Percentiles rank a stretch among this genome's conserved stretches.
These are phyloP conservation scores for Argyra leucocephala DNA, from an alignment of 2,888 invertebrate species.

Conservation along the genomic window DNA sequence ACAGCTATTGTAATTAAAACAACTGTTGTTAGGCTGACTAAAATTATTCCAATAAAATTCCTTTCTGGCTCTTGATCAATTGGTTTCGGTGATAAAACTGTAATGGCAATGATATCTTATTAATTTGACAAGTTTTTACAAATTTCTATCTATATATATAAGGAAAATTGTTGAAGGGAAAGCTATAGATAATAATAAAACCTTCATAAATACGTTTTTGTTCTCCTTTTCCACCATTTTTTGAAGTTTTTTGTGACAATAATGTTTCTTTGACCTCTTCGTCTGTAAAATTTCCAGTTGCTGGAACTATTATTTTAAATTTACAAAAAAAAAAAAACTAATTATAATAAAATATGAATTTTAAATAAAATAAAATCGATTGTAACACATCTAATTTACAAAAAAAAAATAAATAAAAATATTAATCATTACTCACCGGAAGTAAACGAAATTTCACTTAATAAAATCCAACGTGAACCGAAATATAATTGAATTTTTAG, in stretches of 20 bases:
- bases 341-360: neutral
- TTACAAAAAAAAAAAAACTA: constrained; percentile 24
- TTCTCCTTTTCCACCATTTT: constrained; percentile 49
- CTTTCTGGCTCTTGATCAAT: constrained; percentile 51
- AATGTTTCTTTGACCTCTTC: constrained; percentile 44
- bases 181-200: constrained; percentile 26
- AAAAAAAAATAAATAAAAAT: constrained; percentile 11
- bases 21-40: constrained; percentile 61
- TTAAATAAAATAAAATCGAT: constrained; percentile 13
- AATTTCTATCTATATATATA: constrained; percentile 21
- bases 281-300: constrained; percentile 54
- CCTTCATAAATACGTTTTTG: constrained; percentile 42
- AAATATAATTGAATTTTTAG: constrained; percentile 69
- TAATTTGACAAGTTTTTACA: too few relatives aligned
- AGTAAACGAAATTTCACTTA: constrained; percentile 74
- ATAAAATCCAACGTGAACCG: constrained; percentile 72
- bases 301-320: constrained; percentile 43
- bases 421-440: constrained; percentile 51
- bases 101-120: too few relatives aligned
- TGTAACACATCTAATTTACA: constrained; percentile 7
- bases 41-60: constrained; percentile 56
- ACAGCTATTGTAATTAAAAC: constrained; percentile 61
- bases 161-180: constrained; percentile 12
- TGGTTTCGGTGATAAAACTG: constrained; percentile 46
- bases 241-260: constrained; percentile 37